Percentiles rank a stretch among this genome's conserved stretches.
These are phyloP conservation scores for Fregetta grallaria DNA, from an alignment of 2,113 vertebrate genomes.

Conservation along the genomic window DNA sequence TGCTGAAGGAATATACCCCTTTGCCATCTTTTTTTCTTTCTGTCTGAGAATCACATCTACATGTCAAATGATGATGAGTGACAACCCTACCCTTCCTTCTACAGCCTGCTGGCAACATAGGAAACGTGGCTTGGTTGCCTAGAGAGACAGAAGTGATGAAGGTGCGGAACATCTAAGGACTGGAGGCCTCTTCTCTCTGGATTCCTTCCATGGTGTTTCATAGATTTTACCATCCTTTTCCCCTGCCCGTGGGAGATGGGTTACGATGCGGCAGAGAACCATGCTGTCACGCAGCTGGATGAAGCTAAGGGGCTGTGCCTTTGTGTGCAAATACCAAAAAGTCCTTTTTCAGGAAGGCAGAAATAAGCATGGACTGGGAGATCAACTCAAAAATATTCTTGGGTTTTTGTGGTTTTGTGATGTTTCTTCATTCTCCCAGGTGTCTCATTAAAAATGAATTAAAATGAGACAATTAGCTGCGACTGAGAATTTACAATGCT, in stretches of 20 bases:
- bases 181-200: not conserved
- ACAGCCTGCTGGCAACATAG: not conserved
- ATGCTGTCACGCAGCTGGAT: not conserved
- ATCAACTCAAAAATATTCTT: not conserved
- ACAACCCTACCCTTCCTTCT: not conserved
- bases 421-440: conserved; percentile 3
- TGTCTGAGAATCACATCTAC: not conserved
- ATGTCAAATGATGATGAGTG: not conserved
- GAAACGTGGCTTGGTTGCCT: not conserved
- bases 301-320: not conserved
- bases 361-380: not conserved
- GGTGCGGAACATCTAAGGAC: not conserved
- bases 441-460: conserved; percentile 54
- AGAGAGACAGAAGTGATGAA: not conserved
- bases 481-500: not conserved
- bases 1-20: not conserved
- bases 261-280: not conserved
- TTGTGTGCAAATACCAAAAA: not conserved
- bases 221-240: not conserved
- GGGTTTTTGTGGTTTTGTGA: not conserved
- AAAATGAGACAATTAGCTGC: conserved; percentile 46
- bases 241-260: not conserved
- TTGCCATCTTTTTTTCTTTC: not conserved
- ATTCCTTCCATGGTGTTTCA: not conserved
- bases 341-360: not conserved